A percentile compares a stretch with the other conserved stretches of the same genome.
These are phyloP conservation scores for Alauda arvensis DNA, from an alignment of 2,797 vertebrate genomes.

Conservation along the genomic window DNA sequence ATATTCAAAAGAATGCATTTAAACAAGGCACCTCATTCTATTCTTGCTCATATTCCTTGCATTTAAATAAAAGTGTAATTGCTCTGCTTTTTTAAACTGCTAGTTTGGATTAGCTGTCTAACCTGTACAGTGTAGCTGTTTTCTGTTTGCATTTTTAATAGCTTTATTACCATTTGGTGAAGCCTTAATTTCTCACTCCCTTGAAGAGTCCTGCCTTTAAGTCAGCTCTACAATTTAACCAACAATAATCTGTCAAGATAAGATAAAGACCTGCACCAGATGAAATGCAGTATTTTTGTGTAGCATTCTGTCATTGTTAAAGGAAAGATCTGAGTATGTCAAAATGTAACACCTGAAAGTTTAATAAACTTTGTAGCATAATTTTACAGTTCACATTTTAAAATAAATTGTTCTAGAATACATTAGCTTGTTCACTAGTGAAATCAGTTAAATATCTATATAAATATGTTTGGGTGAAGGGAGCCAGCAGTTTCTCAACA, in stretches of 20 bases:
- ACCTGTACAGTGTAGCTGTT: slow-evolving; percentile 80
- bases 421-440: slow-evolving; percentile 54
- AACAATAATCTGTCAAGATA: slow-evolving; percentile 80
- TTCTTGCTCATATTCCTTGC: slow-evolving; percentile 81
- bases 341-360: slow-evolving; percentile 78
- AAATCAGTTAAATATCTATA: slow-evolving; percentile 44
- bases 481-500: slow-evolving; percentile 13
- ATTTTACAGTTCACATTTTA: slow-evolving; percentile 70
- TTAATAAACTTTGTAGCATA: slow-evolving; percentile 78
- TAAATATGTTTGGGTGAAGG: slow-evolving; percentile 30
- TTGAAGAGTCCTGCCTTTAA: slow-evolving; percentile 81
- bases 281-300: slow-evolving; percentile 72
- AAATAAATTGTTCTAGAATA: slow-evolving; percentile 62
- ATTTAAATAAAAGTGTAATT: slow-evolving; percentile 89
- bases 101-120: slow-evolving; percentile 86
- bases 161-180: slow-evolving; percentile 84
- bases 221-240: slow-evolving; percentile 80
- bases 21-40: slow-evolving; percentile 84
- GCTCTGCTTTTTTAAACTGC: slow-evolving; percentile 80
- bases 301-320: slow-evolving; percentile 77
- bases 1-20: slow-evolving; percentile 87
- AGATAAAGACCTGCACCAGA: slow-evolving; percentile 71
- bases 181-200: slow-evolving; percentile 82
- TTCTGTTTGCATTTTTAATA: slow-evolving; percentile 87
- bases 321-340: slow-evolving; percentile 72